Evolutionary conservation across 2,888 invertebrate species (phyloP).

Genomic region (Conops quadrifasciatus): DNA sequence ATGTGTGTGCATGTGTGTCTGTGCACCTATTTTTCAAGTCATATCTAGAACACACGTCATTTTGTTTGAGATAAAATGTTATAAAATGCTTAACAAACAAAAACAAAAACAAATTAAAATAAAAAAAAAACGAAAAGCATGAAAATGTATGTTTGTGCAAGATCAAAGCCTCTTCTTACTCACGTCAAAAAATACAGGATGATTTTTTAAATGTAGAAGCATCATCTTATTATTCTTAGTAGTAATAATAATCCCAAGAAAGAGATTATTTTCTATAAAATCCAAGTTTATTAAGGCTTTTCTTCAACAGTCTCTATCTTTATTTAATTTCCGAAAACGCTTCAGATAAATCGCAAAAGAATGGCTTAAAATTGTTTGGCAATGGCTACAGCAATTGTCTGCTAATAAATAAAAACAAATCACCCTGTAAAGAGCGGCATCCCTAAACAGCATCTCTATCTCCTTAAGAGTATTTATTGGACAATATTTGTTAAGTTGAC

Average conservation of each 20-base stretch:
- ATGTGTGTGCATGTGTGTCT: neutral
- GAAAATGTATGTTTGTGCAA: conserved; percentile 1
- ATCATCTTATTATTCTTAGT: neutral
- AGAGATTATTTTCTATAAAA: too few relatives aligned
- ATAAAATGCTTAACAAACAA: conserved; percentile 8
- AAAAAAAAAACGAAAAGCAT: neutral
- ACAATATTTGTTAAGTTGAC: conserved; percentile 23
- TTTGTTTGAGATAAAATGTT: conserved; percentile 32
- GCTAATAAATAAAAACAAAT: neutral
- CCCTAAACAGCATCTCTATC: conserved; percentile 3
- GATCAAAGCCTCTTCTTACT: too few relatives aligned
- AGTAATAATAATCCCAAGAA: too few relatives aligned
- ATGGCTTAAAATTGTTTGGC: too few relatives aligned
- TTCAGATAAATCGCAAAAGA: too few relatives aligned
- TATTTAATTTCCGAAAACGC: too few relatives aligned
- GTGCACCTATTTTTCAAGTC: conserved; percentile 29
- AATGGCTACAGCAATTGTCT: neutral
- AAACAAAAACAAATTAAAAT: neutral
- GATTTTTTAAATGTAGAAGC: neutral
- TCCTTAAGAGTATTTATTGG: conserved; percentile 28
- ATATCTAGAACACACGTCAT: conserved; percentile 39
- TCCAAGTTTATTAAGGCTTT: too few relatives aligned
- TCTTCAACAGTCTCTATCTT: too few relatives aligned
- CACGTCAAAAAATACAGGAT: too few relatives aligned
- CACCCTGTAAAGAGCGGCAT: conserved; percentile 16